phyloP scores from a whole-genome alignment of 2,113 vertebrate species.

The Scortum barcoo region DNA sequence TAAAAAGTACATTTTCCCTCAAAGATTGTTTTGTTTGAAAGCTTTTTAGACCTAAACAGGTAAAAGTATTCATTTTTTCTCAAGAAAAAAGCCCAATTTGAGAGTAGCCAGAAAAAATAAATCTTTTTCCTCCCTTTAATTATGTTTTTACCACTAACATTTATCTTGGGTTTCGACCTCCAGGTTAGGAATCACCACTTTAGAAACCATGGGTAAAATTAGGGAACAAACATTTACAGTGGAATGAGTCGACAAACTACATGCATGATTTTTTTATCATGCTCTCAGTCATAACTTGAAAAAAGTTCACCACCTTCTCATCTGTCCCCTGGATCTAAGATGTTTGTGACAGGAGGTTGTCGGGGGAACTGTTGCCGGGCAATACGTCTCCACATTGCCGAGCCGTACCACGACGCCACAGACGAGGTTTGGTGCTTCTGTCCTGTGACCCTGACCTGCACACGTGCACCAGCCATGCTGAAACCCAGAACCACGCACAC shows the following conservation, averaged over 20 bases:
- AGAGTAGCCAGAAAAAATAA: too few species aligned
- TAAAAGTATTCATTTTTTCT: not conserved
- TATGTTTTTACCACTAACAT: not conserved
- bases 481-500: conserved; percentile 95
- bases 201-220: too few species aligned
- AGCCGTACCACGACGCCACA: conserved; percentile 91
- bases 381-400: conserved; percentile 92
- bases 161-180: not conserved
- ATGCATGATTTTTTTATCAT: not conserved
- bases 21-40: not conserved
- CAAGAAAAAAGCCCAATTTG: too few species aligned
- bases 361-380: conserved; percentile 90
- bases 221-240: not conserved
- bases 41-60: not conserved
- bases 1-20: not conserved
- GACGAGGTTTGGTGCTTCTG: conserved; percentile 97
- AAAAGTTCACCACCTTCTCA: not conserved
- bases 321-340: conserved; percentile 51
- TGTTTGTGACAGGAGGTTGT: conserved; percentile 96
- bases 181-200: not conserved
- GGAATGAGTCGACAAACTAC: not conserved
- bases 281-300: not conserved
- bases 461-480: conserved; percentile 89
- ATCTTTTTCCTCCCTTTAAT: not conserved
- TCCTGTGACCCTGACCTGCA: conserved; percentile 88